These are phyloP conservation scores for Chrysochloris asiatica DNA, from an alignment of 2,113 vertebrate genomes.

Conservation along the genomic window DNA sequence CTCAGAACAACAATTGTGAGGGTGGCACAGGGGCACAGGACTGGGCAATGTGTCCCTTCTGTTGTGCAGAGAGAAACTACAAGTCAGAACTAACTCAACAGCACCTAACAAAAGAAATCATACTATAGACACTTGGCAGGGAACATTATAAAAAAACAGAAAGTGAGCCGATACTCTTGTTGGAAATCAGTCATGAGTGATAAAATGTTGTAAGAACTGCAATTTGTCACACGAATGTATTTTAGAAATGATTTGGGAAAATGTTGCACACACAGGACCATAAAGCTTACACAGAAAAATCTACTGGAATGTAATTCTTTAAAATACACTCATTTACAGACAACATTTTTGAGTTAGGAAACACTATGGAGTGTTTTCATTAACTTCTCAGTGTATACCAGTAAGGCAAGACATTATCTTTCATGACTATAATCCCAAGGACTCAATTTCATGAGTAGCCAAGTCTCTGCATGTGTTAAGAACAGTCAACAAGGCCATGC, in stretches of 20 bases:
- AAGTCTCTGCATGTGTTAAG: conserved; percentile 5
- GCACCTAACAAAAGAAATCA: too few species aligned
- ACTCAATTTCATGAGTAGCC: not conserved
- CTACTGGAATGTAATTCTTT: not conserved
- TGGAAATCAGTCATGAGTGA: not conserved
- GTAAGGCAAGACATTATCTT: not conserved
- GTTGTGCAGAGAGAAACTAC: too few species aligned
- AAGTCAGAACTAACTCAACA: too few species aligned
- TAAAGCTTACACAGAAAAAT: not conserved
- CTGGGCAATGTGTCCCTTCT: too few species aligned
- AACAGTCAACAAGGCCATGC: not conserved
- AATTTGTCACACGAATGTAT: conserved; percentile 17
- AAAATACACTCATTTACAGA: not conserved
- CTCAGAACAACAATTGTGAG: too few species aligned
- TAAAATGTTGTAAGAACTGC: not conserved
- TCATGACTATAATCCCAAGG: not conserved
- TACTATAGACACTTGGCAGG: too few species aligned
- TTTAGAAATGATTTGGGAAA: conserved; percentile 40
- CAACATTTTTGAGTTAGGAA: conserved; percentile 5
- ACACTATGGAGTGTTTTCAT: not conserved
- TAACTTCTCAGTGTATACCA: not conserved
- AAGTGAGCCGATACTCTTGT: not conserved
- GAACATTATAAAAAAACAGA: not conserved
- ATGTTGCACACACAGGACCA: not conserved
- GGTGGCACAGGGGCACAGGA: too few species aligned